A percentile compares a stretch with the other conserved stretches of the same genome.
Conservation (phyloP, 2,888 invertebrate genomes). For the Thysanoteuthis rhombus region DNA sequence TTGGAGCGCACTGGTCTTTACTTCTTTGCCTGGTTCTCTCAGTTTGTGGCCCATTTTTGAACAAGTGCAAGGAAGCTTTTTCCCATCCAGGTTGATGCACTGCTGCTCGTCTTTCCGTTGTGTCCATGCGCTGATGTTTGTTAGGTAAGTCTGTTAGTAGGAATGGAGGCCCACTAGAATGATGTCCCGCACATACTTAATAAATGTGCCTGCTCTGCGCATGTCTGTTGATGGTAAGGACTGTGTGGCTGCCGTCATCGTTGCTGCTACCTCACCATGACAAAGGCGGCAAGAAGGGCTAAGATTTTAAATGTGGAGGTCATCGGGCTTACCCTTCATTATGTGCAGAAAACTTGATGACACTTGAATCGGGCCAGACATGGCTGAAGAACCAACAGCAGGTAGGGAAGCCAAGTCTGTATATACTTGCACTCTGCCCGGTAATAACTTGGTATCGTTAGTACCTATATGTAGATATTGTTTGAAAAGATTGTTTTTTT, state of each 20-base stretch:
- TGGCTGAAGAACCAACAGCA: slow-evolving; percentile 19
- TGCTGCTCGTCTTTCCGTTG: not conserved
- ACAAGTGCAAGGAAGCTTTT: not conserved
- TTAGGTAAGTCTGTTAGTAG: not conserved
- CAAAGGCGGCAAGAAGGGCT: slow-evolving; percentile 22
- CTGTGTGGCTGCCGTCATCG: not conserved
- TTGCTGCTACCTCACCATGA: slow-evolving; percentile 12
- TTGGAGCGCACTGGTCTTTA: not conserved
- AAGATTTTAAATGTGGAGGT: slow-evolving; percentile 14
- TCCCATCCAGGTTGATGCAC: not conserved
- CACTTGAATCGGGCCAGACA: slow-evolving; percentile 13
- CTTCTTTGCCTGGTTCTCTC: not conserved
- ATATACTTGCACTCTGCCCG: not conserved
- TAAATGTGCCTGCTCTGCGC: slow-evolving; percentile 27
- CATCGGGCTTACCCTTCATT: not conserved
- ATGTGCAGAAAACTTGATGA: slow-evolving; percentile 28
- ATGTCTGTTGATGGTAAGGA: slow-evolving; percentile 25
- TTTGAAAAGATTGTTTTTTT: not conserved
- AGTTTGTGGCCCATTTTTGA: not conserved
- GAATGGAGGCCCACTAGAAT: slow-evolving; percentile 16
- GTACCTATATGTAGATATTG: not conserved
- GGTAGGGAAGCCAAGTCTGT: slow-evolving; percentile 15
- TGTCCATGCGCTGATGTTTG: not conserved
- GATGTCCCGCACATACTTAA: not conserved
- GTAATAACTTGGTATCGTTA: not conserved